Percentiles rank a stretch among this genome's conserved stretches.
Evolutionary conservation across 2,888 invertebrate genomes (phyloP).

Genomic region (Suillia variegata): DNA sequence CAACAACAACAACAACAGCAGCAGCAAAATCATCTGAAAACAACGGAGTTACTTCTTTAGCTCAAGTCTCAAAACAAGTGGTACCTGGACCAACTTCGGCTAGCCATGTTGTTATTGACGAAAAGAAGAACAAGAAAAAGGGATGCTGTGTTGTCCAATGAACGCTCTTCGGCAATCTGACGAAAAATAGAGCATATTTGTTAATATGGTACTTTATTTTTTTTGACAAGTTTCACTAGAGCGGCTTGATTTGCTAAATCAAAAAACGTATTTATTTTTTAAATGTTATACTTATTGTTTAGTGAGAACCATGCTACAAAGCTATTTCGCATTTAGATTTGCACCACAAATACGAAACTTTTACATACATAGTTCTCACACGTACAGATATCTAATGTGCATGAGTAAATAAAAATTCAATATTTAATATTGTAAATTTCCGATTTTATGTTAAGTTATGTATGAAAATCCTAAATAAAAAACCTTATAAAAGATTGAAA

Average conservation of each 20-base stretch:
- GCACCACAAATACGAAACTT: constrained; percentile 40
- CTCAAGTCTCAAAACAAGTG: constrained; percentile 64
- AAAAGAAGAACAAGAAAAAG: constrained; percentile 95
- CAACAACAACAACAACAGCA: constrained; percentile 37
- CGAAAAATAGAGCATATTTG: constrained; percentile 7
- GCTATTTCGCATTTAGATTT: constrained; percentile 29
- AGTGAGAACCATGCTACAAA: constrained; percentile 14
- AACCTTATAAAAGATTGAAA: constrained; percentile 5
- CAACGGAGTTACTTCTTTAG: constrained; percentile 58
- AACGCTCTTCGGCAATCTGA: constrained; percentile 28
- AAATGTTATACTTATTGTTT: constrained; percentile 7
- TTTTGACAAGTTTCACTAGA: constrained; percentile 9
- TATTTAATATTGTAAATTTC: constrained; percentile 57
- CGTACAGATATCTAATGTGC: constrained; percentile 22
- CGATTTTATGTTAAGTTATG: constrained; percentile 45
- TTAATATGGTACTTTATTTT: constrained; percentile 16
- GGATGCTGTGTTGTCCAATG: constrained; percentile 94
- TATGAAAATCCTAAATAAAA: constrained; percentile 44
- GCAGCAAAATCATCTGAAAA: constrained; percentile 35
- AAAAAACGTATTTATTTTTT: constrained; percentile 12
- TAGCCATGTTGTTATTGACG: constrained; percentile 79
- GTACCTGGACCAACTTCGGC: constrained; percentile 81
- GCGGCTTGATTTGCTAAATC: constrained; percentile 15
- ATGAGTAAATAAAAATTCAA: constrained; percentile 36
- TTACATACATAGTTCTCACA: constrained; percentile 24